phyloP scores from a whole-genome alignment of 2,113 vertebrate genomes.

The Sitta europaea region DNA sequence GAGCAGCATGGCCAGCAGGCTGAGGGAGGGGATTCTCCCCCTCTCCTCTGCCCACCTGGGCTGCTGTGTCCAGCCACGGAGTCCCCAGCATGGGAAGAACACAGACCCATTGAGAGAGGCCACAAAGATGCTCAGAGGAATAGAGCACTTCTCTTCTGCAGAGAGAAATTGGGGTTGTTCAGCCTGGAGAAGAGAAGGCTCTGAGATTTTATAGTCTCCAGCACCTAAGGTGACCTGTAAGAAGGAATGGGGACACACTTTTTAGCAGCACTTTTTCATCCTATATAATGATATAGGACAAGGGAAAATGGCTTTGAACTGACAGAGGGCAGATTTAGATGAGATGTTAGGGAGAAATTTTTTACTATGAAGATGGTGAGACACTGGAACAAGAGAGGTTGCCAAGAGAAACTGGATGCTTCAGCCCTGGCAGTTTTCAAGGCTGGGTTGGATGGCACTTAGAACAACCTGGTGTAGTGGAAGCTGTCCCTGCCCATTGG shows the following conservation, averaged over 20 bases:
- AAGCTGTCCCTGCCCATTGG: neutral
- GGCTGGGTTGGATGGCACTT: neutral
- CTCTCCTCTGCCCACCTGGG: neutral
- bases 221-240: neutral
- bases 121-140: neutral
- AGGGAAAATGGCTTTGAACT: neutral
- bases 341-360: neutral
- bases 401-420: neutral
- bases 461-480: neutral
- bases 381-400: neutral
- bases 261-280: no score
- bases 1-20: neutral
- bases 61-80: neutral
- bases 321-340: neutral
- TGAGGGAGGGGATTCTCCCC: neutral
- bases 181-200: neutral
- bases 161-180: neutral
- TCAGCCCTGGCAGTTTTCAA: neutral
- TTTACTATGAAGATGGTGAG: neutral
- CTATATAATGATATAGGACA: neutral
- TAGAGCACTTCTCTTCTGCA: neutral
- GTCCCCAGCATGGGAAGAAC: neutral
- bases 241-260: neutral
- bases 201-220: neutral
- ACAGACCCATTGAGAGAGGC: neutral